Evolutionary conservation across 2,797 vertebrate genomes (phyloP).

Genomic region (Parauchenoglanis punctatus): DNA sequence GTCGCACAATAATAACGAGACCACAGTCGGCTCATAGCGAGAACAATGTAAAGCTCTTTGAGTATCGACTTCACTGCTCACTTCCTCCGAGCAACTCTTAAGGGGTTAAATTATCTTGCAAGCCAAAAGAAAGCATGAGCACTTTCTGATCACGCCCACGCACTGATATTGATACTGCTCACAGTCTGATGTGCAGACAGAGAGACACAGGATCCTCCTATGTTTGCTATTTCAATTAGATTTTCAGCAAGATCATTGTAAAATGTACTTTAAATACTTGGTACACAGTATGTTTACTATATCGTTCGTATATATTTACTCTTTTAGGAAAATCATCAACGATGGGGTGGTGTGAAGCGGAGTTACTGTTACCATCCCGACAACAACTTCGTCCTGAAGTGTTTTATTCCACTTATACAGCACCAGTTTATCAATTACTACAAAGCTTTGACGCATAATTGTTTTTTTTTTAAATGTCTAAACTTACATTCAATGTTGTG

Average conservation of each 20-base stretch:
- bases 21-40: conserved; percentile 70
- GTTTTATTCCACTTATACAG: neutral
- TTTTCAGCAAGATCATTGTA: neutral
- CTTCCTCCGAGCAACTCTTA: conserved; percentile 62
- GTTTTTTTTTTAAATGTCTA: too few species aligned
- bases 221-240: neutral
- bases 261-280: neutral
- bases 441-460: too few species aligned
- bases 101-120: conserved; percentile 55
- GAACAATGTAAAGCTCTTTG: conserved; percentile 55
- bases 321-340: neutral
- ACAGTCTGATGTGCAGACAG: neutral
- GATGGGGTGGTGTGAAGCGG: neutral
- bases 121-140: conserved; percentile 41
- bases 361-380: too few species aligned
- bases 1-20: conserved; percentile 56
- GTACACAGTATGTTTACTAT: neutral
- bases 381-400: neutral
- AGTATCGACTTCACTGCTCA: conserved; percentile 55
- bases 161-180: conserved; percentile 66
- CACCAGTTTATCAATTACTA: neutral
- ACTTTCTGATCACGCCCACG: conserved; percentile 66
- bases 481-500: neutral
- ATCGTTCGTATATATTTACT: neutral
- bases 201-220: neutral